Conservation (phyloP, 1,140 invertebrate genomes). For the Drusus annulatus region DNA sequence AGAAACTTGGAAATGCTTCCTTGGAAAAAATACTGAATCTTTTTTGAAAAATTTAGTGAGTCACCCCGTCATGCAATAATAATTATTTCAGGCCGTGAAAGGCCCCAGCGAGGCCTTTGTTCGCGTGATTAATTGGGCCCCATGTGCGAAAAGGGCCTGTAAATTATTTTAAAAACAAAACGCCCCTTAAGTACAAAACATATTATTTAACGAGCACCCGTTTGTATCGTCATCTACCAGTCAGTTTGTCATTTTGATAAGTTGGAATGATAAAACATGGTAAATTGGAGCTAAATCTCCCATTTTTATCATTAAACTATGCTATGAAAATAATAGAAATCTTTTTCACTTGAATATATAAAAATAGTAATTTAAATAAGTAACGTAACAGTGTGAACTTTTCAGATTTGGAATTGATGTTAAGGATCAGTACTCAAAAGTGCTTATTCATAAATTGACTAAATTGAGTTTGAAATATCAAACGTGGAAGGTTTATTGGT, state of each 20-base stretch:
- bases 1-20: not conserved
- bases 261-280: not conserved
- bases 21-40: not conserved
- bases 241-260: not conserved
- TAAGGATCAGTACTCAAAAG: too few species aligned
- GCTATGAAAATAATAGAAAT: too few species aligned
- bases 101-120: not conserved
- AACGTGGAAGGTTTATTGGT: too few species aligned
- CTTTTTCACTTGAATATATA: too few species aligned
- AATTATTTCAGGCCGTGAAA: not conserved
- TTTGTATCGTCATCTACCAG: not conserved
- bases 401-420: too few species aligned
- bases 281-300: too few species aligned
- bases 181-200: conserved; percentile 5
- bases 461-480: too few species aligned
- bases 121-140: not conserved
- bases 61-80: conserved; percentile 8
- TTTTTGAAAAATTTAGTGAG: conserved; percentile 5
- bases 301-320: too few species aligned
- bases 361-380: too few species aligned
- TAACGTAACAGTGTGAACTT: too few species aligned
- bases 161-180: conserved; percentile 25
- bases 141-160: conserved; percentile 12
- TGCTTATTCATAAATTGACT: too few species aligned
- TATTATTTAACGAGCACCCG: not conserved